phyloP scores from a whole-genome alignment of 2,888 invertebrate species.

The Eupithecia vulgata region DNA sequence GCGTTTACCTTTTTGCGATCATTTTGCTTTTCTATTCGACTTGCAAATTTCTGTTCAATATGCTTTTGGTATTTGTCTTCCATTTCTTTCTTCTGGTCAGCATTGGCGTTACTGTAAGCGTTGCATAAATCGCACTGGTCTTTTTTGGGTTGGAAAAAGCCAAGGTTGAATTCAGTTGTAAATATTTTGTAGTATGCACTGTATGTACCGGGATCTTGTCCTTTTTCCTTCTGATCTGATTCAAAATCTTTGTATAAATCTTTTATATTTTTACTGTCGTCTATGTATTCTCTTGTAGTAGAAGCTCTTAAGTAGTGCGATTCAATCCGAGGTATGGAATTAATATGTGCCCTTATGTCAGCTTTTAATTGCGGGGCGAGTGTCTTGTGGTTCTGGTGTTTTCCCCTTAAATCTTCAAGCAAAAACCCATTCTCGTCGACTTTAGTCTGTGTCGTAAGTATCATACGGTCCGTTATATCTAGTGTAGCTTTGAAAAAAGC shows the following conservation, averaged over 20 bases:
- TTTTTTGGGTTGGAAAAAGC: constrained; percentile 45
- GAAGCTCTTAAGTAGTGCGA: constrained; percentile 45
- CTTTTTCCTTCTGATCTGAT: constrained; percentile 15
- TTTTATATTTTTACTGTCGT: constrained; percentile 48
- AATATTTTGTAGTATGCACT: constrained; percentile 35
- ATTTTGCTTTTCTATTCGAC: constrained; percentile 37
- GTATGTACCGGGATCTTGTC: constrained; percentile 29
- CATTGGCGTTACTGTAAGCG: constrained; percentile 31
- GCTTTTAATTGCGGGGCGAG: neutral
- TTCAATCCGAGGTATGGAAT: constrained; percentile 40
- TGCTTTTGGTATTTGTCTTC: constrained; percentile 33
- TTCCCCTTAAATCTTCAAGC: constrained; percentile 28
- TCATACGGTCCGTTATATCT: constrained; percentile 23
- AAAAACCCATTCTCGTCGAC: constrained; percentile 20
- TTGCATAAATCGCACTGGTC: constrained; percentile 39
- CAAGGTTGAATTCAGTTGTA: constrained; percentile 38
- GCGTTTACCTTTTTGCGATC: constrained; percentile 34
- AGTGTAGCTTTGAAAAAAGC: constrained; percentile 18
- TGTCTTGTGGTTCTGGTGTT: constrained; percentile 25
- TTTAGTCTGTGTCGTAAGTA: constrained; percentile 19
- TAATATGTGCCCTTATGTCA: constrained; percentile 22
- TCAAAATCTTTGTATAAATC: constrained; percentile 48
- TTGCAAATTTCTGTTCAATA: constrained; percentile 39
- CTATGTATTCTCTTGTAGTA: constrained; percentile 43
- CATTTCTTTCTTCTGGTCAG: constrained; percentile 30